Percentiles rank a stretch among this genome's conserved stretches.
These are phyloP conservation scores for Threskiornis aethiopicus DNA, from an alignment of 2,797 vertebrate species.

Conservation along the genomic window DNA sequence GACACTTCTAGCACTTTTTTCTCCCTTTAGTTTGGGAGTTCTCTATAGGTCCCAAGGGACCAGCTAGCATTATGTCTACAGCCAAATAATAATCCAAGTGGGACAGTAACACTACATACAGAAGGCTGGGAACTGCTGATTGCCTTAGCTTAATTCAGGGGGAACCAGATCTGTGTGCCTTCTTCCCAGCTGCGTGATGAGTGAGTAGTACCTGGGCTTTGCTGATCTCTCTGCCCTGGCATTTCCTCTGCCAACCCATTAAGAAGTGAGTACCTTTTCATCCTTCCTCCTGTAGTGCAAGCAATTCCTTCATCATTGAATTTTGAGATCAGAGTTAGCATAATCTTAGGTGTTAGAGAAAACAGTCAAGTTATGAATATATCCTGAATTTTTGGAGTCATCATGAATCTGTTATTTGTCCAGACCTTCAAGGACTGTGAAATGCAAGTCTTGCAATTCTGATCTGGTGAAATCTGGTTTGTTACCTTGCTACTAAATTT, in stretches of 20 bases:
- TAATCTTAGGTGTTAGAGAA: not conserved
- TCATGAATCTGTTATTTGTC: rapidly evolving
- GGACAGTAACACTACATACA: not conserved
- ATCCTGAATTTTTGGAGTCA: not conserved
- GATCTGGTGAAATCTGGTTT: not conserved
- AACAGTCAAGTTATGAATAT: not conserved
- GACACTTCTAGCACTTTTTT: not conserved
- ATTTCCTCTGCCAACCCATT: not conserved
- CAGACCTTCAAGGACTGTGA: not conserved
- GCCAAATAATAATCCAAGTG: not conserved
- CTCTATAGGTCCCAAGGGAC: not conserved
- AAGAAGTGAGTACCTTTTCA: not conserved
- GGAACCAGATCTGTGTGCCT: not conserved
- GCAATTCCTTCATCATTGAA: not conserved
- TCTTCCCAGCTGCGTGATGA: not conserved
- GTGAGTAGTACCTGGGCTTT: not conserved
- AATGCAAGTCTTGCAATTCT: not conserved
- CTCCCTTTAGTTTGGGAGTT: rapidly evolving
- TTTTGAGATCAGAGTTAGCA: too few relatives aligned
- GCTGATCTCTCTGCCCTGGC: not conserved
- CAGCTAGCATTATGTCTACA: not conserved
- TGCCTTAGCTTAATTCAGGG: not conserved
- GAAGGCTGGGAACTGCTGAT: not conserved
- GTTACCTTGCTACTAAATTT: not conserved
- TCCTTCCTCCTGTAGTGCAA: not conserved